phyloP scores from a whole-genome alignment of 2,113 vertebrate species.

The Scopus umbretta region DNA sequence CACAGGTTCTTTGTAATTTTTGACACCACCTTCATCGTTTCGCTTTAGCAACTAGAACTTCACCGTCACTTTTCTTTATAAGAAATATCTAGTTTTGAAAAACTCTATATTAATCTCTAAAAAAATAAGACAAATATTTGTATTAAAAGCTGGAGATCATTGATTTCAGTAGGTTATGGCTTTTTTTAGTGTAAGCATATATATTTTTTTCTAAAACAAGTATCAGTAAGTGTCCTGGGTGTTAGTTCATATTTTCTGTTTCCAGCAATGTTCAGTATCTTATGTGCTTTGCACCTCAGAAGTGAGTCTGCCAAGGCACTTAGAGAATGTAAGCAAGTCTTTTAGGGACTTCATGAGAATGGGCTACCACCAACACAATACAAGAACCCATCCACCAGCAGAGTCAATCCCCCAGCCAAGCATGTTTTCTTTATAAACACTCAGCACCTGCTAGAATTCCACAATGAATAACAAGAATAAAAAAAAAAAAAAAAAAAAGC shows the following conservation, averaged over 20 bases:
- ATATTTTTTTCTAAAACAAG: constrained; percentile 49
- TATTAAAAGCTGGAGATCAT: constrained; percentile 77
- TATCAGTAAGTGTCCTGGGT: constrained; percentile 71
- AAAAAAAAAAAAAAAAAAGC: neutral
- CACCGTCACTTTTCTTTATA: neutral
- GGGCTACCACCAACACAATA: constrained; percentile 56
- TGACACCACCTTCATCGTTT: neutral
- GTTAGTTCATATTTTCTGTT: constrained; percentile 58
- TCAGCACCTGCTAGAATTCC: constrained; percentile 62
- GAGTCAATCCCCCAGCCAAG: constrained; percentile 48
- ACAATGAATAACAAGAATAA: neutral
- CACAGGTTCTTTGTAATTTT: constrained; percentile 3
- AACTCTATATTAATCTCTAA: constrained; percentile 61
- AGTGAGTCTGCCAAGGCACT: constrained; percentile 78
- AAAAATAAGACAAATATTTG: constrained; percentile 66
- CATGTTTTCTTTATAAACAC: constrained; percentile 41
- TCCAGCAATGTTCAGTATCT: constrained; percentile 68
- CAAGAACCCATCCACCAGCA: constrained; percentile 66
- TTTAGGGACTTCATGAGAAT: constrained; percentile 66
- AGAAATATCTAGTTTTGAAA: constrained; percentile 53
- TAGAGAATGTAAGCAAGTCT: constrained; percentile 70
- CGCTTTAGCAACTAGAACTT: neutral
- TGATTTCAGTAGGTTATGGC: constrained; percentile 73
- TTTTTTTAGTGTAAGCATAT: constrained; percentile 63
- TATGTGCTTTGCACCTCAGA: constrained; percentile 77